Percentiles rank a stretch among this genome's conserved stretches.
phyloP scores from a whole-genome alignment of 2,888 invertebrate species.

The Dryobotodes eremita region DNA sequence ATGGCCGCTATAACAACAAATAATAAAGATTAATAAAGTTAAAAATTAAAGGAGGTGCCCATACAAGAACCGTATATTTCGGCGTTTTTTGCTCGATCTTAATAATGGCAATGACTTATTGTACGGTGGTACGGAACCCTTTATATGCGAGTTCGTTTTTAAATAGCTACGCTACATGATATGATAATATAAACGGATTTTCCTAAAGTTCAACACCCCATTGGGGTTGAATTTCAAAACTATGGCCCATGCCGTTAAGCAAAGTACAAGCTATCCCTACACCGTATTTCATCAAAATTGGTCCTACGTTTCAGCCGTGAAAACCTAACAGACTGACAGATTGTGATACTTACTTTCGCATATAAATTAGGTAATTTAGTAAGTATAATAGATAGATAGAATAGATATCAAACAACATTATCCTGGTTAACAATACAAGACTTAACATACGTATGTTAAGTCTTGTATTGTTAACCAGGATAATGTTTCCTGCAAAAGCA shows the following conservation, averaged over 20 bases:
- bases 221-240: neutral
- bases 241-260: neutral
- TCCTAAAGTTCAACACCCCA: neutral
- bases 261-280: neutral
- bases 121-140: no score
- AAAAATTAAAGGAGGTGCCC: no score
- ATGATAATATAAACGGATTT: neutral
- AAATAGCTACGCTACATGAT: neutral
- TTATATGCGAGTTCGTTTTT: no score
- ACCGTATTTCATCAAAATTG: neutral
- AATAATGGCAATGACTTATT: no score
- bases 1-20: no score
- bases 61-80: no score
- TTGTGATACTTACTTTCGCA: no score
- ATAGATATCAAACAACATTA: no score
- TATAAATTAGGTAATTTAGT: neutral
- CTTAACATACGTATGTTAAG: no score
- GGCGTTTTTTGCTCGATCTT: no score
- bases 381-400: neutral
- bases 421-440: no score
- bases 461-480: neutral
- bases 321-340: neutral
- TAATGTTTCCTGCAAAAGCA: neutral
- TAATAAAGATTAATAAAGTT: no score
- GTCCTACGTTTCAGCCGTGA: neutral